These are phyloP conservation scores for Strigamia transsilvanica DNA, from an alignment of 2,888 invertebrate genomes.

Conservation along the genomic window DNA sequence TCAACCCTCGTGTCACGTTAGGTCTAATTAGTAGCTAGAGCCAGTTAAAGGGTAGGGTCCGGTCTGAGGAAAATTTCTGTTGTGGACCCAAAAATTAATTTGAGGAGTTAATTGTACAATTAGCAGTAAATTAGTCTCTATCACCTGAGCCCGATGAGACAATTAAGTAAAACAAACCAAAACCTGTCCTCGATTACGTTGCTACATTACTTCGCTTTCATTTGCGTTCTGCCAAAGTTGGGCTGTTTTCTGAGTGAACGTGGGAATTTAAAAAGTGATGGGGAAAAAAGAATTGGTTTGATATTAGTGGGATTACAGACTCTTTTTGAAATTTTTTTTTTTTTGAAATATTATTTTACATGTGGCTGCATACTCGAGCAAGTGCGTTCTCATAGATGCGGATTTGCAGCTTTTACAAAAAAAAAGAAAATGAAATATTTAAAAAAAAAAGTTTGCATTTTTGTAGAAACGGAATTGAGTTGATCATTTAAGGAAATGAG, in stretches of 20 bases:
- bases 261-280: not conserved
- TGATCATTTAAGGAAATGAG: too few relatives aligned
- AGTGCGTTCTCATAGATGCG: too few relatives aligned
- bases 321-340: not conserved
- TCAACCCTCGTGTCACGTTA: conserved; percentile 16
- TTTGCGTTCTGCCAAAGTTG: not conserved
- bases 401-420: too few relatives aligned
- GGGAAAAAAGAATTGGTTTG: not conserved
- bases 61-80: conserved; percentile 14
- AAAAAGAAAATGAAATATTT: too few relatives aligned
- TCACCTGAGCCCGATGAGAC: conserved; percentile 2
- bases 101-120: conserved; percentile 28
- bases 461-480: too few relatives aligned
- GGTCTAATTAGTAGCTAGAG: conserved; percentile 27
- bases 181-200: not conserved
- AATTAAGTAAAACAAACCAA: conserved; percentile 48
- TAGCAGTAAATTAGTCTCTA: conserved; percentile 28
- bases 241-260: not conserved
- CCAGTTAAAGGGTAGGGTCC: conserved; percentile 34
- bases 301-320: not conserved
- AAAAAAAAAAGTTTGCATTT: too few relatives aligned
- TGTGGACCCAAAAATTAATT: conserved; percentile 47
- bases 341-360: not conserved
- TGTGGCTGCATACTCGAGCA: too few relatives aligned
- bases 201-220: not conserved